These are phyloP conservation scores for Anneissia japonica DNA, from an alignment of 35 echinoderm and acorn worm genomes.

Conservation along the genomic window DNA sequence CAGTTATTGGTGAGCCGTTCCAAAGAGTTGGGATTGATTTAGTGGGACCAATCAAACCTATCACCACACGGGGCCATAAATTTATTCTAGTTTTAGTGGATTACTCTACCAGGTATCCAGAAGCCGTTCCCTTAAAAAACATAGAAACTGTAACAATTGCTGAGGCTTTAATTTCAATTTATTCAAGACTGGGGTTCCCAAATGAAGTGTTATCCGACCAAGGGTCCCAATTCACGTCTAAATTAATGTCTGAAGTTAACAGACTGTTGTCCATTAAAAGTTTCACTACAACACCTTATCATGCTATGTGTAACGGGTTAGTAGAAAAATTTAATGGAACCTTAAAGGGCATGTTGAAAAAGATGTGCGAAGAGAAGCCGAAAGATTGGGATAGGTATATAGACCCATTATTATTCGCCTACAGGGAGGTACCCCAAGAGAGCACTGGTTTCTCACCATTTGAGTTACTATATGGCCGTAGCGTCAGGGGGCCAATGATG, in stretches of 20 bases:
- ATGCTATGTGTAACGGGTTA: slow-evolving; percentile 28
- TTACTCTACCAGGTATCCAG: slow-evolving; percentile 53
- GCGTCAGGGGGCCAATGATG: slow-evolving; percentile 46
- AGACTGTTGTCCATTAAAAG: slow-evolving; percentile 44
- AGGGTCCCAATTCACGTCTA: slow-evolving; percentile 53
- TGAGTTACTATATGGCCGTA: slow-evolving; percentile 55
- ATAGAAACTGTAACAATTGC: slow-evolving; percentile 42
- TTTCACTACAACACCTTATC: slow-evolving; percentile 56
- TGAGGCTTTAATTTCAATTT: slow-evolving; percentile 38
- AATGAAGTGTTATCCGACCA: slow-evolving; percentile 36
- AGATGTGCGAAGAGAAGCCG: neutral
- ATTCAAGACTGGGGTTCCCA: slow-evolving; percentile 29
- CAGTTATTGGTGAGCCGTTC: slow-evolving; percentile 32
- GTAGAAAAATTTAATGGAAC: slow-evolving; percentile 31
- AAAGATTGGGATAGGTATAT: slow-evolving; percentile 16
- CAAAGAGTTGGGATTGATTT: slow-evolving; percentile 37
- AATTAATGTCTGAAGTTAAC: slow-evolving; percentile 50
- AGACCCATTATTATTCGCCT: slow-evolving; percentile 39
- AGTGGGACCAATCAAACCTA: slow-evolving; percentile 45
- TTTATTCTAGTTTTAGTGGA: slow-evolving; percentile 48
- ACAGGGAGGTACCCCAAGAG: slow-evolving; percentile 36
- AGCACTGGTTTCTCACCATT: slow-evolving; percentile 59
- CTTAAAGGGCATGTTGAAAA: neutral
- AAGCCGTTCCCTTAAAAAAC: slow-evolving; percentile 29
- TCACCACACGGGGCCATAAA: slow-evolving; percentile 15